A percentile compares a stretch with the other conserved stretches of the same genome.
Conservation (phyloP, 2,113 vertebrate species). For the Sisor rabdophorus region DNA sequence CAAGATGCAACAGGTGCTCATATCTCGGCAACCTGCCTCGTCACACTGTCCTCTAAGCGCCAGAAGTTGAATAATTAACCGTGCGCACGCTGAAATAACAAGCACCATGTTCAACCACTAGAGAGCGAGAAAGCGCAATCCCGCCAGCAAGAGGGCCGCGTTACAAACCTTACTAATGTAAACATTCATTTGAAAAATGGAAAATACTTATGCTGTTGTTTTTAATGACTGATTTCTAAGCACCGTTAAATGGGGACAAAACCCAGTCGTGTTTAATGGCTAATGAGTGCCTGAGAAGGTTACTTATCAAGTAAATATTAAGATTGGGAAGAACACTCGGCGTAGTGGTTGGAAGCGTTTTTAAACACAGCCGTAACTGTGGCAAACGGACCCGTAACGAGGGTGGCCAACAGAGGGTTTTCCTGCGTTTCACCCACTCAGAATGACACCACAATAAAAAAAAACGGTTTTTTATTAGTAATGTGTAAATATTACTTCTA, state of each 20-base stretch:
- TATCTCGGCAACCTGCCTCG: conserved; percentile 54
- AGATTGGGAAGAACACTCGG: neutral
- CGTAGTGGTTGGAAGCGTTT: neutral
- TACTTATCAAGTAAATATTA: neutral
- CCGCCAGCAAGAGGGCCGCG: neutral
- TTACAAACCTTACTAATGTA: neutral
- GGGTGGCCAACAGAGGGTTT: neutral
- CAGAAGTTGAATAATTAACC: conserved; percentile 32
- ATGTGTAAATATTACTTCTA: neutral
- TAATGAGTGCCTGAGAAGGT: neutral
- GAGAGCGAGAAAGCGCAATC: neutral
- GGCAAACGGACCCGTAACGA: neutral
- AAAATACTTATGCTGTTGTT: neutral
- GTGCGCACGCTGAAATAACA: conserved; percentile 29
- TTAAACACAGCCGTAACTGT: neutral
- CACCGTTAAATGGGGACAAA: neutral
- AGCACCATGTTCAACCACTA: neutral
- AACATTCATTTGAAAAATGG: too few relatives aligned
- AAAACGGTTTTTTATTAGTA: neutral
- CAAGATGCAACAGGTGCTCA: conserved; percentile 62
- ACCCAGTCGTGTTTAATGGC: too few relatives aligned
- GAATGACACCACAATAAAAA: neutral
- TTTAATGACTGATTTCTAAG: neutral
- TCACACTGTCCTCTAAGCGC: conserved; percentile 48
- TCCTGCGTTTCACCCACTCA: neutral